phyloP scores from a whole-genome alignment of 2,113 vertebrate genomes.

The Eulacestoma nigropectus region DNA sequence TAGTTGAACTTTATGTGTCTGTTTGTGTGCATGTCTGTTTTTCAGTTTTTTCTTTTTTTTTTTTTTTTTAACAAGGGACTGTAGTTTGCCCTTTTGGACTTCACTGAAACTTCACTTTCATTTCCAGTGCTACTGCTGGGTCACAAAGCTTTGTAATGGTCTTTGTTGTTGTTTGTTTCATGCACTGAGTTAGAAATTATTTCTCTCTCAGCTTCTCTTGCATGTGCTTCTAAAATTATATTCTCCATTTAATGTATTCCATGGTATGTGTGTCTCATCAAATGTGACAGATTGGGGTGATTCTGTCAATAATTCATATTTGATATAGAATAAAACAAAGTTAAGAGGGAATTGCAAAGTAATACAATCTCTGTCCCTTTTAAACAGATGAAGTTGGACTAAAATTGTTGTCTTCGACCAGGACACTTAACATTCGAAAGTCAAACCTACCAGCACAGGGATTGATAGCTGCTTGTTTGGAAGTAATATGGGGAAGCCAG shows the following conservation, averaged over 20 bases:
- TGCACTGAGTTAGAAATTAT: slow-evolving; percentile 8
- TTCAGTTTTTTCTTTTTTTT: background rate
- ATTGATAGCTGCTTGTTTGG: background rate
- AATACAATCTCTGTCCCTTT: background rate
- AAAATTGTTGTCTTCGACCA: background rate
- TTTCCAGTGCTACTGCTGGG: background rate
- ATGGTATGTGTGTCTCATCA: slow-evolving; percentile 8
- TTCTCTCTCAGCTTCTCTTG: background rate
- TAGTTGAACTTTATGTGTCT: background rate
- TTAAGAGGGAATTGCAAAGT: slow-evolving; percentile 25
- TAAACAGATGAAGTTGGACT: background rate
- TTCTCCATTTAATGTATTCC: slow-evolving; percentile 17
- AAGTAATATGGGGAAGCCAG: background rate
- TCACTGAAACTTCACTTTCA: background rate
- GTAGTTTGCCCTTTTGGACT: background rate
- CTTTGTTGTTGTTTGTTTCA: background rate
- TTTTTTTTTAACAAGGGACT: background rate
- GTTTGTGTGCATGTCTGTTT: background rate
- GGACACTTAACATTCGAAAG: background rate
- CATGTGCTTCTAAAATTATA: slow-evolving; percentile 12
- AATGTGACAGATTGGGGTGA: slow-evolving; percentile 51
- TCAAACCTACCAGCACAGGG: background rate
- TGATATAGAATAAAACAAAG: slow-evolving; percentile 17
- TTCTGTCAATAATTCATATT: slow-evolving; percentile 57
- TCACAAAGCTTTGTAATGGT: background rate